phyloP scores from a whole-genome alignment of 2,888 invertebrate genomes.

The Cryptus armator region DNA sequence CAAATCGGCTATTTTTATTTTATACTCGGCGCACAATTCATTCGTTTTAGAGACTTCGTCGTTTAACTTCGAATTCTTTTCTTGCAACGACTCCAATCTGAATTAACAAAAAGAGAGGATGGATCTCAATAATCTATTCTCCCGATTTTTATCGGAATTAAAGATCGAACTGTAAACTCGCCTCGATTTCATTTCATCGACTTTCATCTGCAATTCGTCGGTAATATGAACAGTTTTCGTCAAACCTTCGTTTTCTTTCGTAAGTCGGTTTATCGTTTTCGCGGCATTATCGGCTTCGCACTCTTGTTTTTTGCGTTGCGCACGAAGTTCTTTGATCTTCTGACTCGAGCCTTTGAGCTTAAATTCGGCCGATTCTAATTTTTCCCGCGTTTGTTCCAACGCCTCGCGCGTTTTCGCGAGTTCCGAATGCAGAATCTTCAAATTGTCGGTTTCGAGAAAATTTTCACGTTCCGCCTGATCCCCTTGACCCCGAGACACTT shows the following conservation, averaged over 20 bases:
- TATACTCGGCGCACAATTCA: conserved; percentile 61
- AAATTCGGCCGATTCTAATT: conserved; percentile 57
- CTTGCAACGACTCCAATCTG: conserved; percentile 70
- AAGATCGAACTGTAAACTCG: conserved; percentile 45
- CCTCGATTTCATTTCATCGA: conserved; percentile 70
- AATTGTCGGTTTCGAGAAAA: conserved; percentile 60
- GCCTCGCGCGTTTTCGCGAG: conserved; percentile 50
- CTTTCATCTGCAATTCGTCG: conserved; percentile 56
- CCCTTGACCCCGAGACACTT: conserved; percentile 59
- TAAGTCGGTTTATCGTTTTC: conserved; percentile 63
- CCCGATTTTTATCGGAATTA: no score
- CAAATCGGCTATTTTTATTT: conserved; percentile 66
- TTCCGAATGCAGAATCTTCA: conserved; percentile 47
- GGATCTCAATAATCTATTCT: neutral
- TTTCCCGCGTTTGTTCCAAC: conserved; percentile 32
- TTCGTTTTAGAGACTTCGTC: conserved; percentile 58
- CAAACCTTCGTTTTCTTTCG: conserved; percentile 63
- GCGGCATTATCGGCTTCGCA: conserved; percentile 49
- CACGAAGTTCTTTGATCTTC: conserved; percentile 62
- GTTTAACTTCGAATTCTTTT: conserved; percentile 68
- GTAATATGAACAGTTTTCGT: conserved; percentile 55
- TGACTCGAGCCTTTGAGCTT: conserved; percentile 51
- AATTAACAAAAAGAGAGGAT: conserved; percentile 24
- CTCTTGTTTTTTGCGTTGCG: conserved; percentile 51
- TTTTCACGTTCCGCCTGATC: conserved; percentile 54